Percentiles rank a stretch among this genome's conserved stretches.
Conservation (phyloP, 2,888 invertebrate genomes). For the Heteromyza rotundicornis region DNA sequence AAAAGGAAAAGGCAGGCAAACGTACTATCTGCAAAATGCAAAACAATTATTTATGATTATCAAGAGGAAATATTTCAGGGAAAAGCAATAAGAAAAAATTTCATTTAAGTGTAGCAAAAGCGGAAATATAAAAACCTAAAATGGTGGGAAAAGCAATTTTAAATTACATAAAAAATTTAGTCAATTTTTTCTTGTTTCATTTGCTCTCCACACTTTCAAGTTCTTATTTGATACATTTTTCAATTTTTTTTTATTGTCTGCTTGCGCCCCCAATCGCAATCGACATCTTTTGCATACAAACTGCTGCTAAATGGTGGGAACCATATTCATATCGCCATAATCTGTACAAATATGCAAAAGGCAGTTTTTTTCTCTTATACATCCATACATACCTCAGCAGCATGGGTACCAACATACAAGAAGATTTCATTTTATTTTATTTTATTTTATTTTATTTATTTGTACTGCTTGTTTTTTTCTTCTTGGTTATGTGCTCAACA, state of each 20-base stretch:
- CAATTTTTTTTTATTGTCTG: background rate
- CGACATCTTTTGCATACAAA: constrained; percentile 27
- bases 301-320: constrained; percentile 43
- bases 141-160: background rate
- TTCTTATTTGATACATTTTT: background rate
- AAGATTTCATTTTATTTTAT: constrained; percentile 45
- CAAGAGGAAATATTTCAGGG: background rate
- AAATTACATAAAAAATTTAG: too few relatives aligned
- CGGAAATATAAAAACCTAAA: background rate
- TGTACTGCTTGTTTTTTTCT: background rate
- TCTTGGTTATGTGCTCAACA: constrained; percentile 2
- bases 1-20: background rate
- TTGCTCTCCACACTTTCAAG: too few relatives aligned
- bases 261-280: background rate
- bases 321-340: constrained; percentile 54
- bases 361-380: constrained; percentile 17
- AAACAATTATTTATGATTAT: constrained; percentile 7
- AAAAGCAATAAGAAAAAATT: too few relatives aligned
- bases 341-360: constrained; percentile 41
- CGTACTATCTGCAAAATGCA: background rate
- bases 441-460: constrained; percentile 32
- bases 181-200: background rate
- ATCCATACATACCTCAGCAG: background rate
- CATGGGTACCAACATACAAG: background rate
- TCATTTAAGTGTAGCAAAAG: too few relatives aligned